Percentiles rank a stretch among this genome's conserved stretches.
Conservation (phyloP, 2,113 vertebrate species). For the Hypocryptadius cinnamomeus region DNA sequence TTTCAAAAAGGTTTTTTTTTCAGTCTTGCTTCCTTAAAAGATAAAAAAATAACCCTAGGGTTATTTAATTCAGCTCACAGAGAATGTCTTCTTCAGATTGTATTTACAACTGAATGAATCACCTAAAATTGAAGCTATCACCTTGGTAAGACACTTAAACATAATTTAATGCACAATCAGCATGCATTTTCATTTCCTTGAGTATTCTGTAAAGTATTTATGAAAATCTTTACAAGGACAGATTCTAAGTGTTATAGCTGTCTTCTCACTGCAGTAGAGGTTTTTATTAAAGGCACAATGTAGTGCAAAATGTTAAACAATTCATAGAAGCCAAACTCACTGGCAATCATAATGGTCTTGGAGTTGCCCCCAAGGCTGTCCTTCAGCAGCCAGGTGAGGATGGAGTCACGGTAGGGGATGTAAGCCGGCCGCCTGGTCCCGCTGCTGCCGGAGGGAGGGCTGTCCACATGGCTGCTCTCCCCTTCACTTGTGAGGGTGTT, state of each 20-base stretch:
- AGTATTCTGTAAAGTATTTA: not conserved
- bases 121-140: not conserved
- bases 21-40: not conserved
- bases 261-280: not conserved
- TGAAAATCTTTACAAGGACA: not conserved
- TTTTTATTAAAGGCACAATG: not conserved
- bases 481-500: slow-evolving; percentile 80
- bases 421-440: slow-evolving; percentile 76
- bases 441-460: slow-evolving; percentile 50
- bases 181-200: not conserved
- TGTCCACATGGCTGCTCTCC: slow-evolving; percentile 71
- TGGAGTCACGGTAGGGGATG: slow-evolving; percentile 93
- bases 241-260: not conserved
- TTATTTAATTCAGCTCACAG: not conserved
- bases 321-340: slow-evolving; percentile 66
- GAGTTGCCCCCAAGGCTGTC: slow-evolving; percentile 97
- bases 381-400: slow-evolving; percentile 96
- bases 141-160: not conserved
- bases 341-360: slow-evolving; percentile 97
- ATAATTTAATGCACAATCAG: not conserved
- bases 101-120: not conserved
- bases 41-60: not conserved
- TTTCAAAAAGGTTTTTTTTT: not conserved
- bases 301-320: not conserved
- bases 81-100: not conserved